phyloP scores from a whole-genome alignment of 2,113 vertebrate genomes.

The Cairina moschata region DNA sequence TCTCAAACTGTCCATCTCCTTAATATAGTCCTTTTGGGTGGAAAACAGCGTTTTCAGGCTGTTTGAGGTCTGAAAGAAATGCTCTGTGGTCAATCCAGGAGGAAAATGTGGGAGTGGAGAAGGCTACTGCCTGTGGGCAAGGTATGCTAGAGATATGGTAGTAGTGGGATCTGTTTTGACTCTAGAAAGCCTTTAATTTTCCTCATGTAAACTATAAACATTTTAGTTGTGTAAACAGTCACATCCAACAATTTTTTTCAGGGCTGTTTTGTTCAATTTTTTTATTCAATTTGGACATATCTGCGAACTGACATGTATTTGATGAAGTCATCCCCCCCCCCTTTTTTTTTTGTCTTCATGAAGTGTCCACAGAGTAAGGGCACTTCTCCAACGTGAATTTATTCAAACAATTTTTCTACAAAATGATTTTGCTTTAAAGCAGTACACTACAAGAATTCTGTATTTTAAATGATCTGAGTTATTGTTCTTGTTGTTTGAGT shows the following conservation, averaged over 20 bases:
- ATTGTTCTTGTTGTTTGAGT: background rate
- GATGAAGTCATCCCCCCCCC: background rate
- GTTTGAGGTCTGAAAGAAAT: background rate
- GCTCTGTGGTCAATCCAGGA: background rate
- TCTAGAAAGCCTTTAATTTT: slow-evolving; percentile 2
- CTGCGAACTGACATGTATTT: background rate
- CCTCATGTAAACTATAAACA: background rate
- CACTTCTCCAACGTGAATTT: background rate
- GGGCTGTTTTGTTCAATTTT: background rate
- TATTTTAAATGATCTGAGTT: background rate
- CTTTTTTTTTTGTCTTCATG: background rate
- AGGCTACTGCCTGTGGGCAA: rapidly evolving
- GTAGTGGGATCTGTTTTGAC: background rate
- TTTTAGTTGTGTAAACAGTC: background rate
- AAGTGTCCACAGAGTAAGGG: background rate
- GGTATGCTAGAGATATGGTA: background rate
- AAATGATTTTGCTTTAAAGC: background rate
- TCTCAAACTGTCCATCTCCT: slow-evolving; percentile 54
- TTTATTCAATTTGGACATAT: background rate
- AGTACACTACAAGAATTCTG: background rate
- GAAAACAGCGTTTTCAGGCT: background rate
- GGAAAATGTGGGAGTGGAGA: background rate
- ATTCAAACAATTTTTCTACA: background rate
- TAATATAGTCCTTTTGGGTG: slow-evolving; percentile 32
- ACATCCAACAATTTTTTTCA: background rate